Evolutionary conservation across 2,888 invertebrate genomes (phyloP), one percentile per base, ranked within the genome.

Genomic region (Aphodius granarius): DNA sequence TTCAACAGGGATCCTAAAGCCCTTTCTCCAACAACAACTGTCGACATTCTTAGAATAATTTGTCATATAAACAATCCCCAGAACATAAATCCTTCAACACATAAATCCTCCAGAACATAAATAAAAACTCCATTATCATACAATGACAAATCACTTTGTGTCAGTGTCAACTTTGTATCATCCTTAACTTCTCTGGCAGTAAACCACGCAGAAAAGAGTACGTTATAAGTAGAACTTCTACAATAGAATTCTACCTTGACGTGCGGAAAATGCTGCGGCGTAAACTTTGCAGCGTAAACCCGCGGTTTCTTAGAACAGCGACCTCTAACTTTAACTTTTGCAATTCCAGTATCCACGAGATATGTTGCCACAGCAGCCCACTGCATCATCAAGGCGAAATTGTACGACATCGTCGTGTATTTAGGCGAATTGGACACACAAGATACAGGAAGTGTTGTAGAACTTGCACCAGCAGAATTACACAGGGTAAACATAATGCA

Each of bases 341-440:
- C 20, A 20, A 20, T 74, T 85, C 6, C 84, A 89, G 93, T 95
- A 43, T 94, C 94, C 1, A 89, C 91, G 0, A 90, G 91, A 85
- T 93, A 89, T 83, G 93, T 95, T 2, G 94, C 94, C 0, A 95
- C 95, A 0, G 95, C 95, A 0, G 95, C 95, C 0, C 95, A 95
- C 84, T 95, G 95, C 85, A 94, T 95, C 73, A 92, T 94, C 63
- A 91, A 94, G 71, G 94, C 95, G 0, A 89, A 91, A 15, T 86
- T 94, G 4, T 89, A 91, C 4, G 94, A 95, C 81, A 93, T 95
- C 22, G 89, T 91, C 0, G 93, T 95, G 70, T 94, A 93, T 89
- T 88, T 95, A 64, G 95, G 95, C 0, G 95, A 95, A 20, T 87
- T 94, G 77, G 95, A 95, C 85, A 95, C 95, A 15, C 92, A 92